A percentile compares a stretch with the other conserved stretches of the same genome.
Conservation (phyloP, 2,113 vertebrate genomes). For the Felis catus region F.catus_Fca126_mat1.0 CM031428.1:8452001-8452500, state of each 20-base stretch:
- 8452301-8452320: too few relatives aligned
- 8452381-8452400: too few relatives aligned
- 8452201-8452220: background rate
- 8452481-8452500: background rate
- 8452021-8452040: constrained; percentile 49
- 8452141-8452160: background rate
- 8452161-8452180: background rate
- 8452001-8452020: constrained; percentile 42
- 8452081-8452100: constrained; percentile 45
- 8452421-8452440: too few relatives aligned
- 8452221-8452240: background rate
- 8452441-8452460: too few relatives aligned
- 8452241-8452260: background rate
- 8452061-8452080: constrained; percentile 66
- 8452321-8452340: too few relatives aligned
- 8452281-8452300: too few relatives aligned
- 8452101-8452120: constrained; percentile 35
- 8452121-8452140: background rate
- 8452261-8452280: background rate
- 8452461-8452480: background rate
- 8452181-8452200: background rate
- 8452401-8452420: too few relatives aligned
- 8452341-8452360: too few relatives aligned
- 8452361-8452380: too few relatives aligned
- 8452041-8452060: constrained; percentile 59